These are phyloP conservation scores for Branchinecta sandiegonensis DNA, from an alignment of 2,888 invertebrate species.

Conservation along the genomic window DNA sequence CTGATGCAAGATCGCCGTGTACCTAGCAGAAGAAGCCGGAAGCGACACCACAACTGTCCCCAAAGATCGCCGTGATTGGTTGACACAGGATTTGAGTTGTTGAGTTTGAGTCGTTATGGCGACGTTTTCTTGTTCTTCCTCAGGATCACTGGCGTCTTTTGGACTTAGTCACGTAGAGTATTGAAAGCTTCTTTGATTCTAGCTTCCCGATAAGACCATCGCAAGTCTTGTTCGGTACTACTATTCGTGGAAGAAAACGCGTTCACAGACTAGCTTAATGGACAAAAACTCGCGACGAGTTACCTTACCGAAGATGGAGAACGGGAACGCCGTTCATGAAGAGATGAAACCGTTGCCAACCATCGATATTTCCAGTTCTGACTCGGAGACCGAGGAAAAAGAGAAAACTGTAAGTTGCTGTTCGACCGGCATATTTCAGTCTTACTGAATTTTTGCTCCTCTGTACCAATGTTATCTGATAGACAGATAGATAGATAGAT, in stretches of 20 bases:
- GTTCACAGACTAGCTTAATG: conserved; percentile 82
- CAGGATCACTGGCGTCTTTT: no score
- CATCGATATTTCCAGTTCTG: conserved; percentile 48
- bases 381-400: conserved; percentile 80
- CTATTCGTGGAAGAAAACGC: conserved; percentile 95
- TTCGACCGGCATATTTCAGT: neutral
- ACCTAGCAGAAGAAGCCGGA: no score
- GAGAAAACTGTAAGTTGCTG: conserved; percentile 38
- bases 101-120: no score
- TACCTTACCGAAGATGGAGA: conserved; percentile 41
- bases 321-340: neutral
- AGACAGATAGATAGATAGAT: no score
- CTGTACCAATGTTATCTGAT: no score
- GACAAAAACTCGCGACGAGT: conserved; percentile 62
- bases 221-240: conserved; percentile 92
- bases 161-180: no score
- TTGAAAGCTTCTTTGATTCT: conserved; percentile 29
- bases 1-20: no score
- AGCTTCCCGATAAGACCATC: conserved; percentile 94
- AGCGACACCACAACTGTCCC: no score
- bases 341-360: neutral
- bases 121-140: no score
- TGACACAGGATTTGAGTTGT: no score
- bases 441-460: no score
- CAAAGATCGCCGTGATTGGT: no score